These are phyloP conservation scores for Heliconius cydno DNA, from an alignment of 2,888 invertebrate genomes.

Conservation along the genomic window DNA sequence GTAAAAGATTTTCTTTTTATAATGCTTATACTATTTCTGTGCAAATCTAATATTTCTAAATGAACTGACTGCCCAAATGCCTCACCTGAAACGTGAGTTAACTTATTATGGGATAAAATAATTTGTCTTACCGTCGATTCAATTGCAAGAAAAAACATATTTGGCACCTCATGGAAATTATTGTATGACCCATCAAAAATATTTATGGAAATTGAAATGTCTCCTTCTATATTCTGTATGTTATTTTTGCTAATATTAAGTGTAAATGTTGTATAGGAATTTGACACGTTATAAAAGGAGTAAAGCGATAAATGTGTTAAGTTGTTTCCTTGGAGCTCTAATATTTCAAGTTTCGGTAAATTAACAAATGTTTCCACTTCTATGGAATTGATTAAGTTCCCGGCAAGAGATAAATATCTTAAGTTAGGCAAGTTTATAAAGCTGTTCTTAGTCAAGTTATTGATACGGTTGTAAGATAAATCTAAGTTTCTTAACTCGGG, in stretches of 20 bases:
- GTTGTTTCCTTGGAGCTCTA: constrained; percentile 92
- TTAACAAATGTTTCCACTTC: constrained; percentile 89
- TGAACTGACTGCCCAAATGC: constrained; percentile 88
- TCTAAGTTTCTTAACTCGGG: constrained; percentile 90
- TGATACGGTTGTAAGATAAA: constrained; percentile 90
- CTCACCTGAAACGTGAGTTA: constrained; percentile 87
- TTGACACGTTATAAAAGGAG: constrained; percentile 87
- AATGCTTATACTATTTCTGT: constrained; percentile 88
- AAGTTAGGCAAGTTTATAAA: constrained; percentile 91
- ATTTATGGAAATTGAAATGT: constrained; percentile 84
- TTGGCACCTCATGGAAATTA: constrained; percentile 85
- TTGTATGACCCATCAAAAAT: constrained; percentile 89
- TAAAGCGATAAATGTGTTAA: constrained; percentile 87
- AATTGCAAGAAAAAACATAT: constrained; percentile 85
- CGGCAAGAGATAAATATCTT: constrained; percentile 91
- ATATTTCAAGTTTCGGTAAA: constrained; percentile 88
- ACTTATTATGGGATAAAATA: constrained; percentile 89
- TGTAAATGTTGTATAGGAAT: constrained; percentile 85
- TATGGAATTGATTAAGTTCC: constrained; percentile 90
- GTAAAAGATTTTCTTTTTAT: constrained; percentile 90
- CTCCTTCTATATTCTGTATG: constrained; percentile 77
- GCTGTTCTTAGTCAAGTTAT: constrained; percentile 86
- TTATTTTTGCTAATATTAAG: constrained; percentile 90
- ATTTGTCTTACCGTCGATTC: constrained; percentile 86
- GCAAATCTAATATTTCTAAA: constrained; percentile 89